Base-by-base conservation (phyloP, 2,113 vertebrate species). In the Chaenocephalus aceratus region DNA sequence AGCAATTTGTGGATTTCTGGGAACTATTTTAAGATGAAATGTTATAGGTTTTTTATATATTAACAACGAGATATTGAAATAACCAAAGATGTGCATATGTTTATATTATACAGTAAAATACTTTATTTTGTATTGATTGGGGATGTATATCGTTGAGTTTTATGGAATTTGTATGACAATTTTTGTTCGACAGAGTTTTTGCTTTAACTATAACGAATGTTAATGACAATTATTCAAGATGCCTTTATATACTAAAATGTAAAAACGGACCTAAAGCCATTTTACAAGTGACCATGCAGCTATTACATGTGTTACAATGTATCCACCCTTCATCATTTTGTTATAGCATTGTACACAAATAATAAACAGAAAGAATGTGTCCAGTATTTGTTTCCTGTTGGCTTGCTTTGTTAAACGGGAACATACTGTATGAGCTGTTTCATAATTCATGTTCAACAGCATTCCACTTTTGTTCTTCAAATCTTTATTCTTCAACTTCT, bases 111-210 rank as follows among this genome's bases (percentile, higher is more conserved):
- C 30, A 52, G 5, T n/a, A 57, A 57, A 62, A 26, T 11, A 12
- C 44, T 66, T 11, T 66, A 64, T 79, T 72, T 70, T 46, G 15
- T 65, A 61, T 80, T 67, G 1, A 54, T 26, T 59, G 10, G 13
- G 5, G 15, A 63, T 75, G 59, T 79, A 59, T 79, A 59, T 48
- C 70, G 2, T 63, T 49, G 9, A 63, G 14, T 54, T 54, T 45
- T 26, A 26, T 26, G 3, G 26, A 26, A 26, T 26, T 26, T 67
- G 34, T 64, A 46, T 63, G 2, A 16, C 18, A 21, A 12, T 23
- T 51, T 12, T 18, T 51, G 14, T 5, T 67, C 10, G n/a, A 36
- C 15, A 36, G 8, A 21, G 18, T 49, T 46, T 62, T 16, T 51
- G 8, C 23, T 3, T 67, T 6, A 54, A 72, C 52, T 3, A 53